These are phyloP conservation scores for Venustoraphidia nigricollis DNA, from an alignment of 2,888 invertebrate genomes.

Conservation along the genomic window DNA sequence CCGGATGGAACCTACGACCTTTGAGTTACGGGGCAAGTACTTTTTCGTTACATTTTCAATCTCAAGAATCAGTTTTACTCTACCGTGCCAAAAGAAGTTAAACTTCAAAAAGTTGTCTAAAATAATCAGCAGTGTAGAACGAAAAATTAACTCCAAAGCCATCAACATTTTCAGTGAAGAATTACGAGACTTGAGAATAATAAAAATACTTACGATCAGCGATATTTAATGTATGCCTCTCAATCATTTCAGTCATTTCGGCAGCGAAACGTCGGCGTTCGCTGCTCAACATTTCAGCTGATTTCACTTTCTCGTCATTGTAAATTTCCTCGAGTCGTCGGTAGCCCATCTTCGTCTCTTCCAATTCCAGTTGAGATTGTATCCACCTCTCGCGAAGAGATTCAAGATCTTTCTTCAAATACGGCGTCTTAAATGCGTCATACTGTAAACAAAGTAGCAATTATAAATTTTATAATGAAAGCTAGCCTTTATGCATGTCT, in stretches of 20 bases:
- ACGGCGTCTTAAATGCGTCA: slow-evolving; percentile 42
- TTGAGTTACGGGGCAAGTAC: no score
- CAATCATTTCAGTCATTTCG: slow-evolving; percentile 20
- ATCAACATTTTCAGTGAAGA: no score
- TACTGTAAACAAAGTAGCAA: slow-evolving; percentile 28
- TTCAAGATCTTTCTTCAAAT: slow-evolving; percentile 31
- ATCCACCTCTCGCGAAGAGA: slow-evolving; percentile 30
- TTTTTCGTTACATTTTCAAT: no score
- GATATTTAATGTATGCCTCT: slow-evolving; percentile 19
- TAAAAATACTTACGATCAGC: slow-evolving; percentile 20
- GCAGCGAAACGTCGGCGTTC: slow-evolving; percentile 20
- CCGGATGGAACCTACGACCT: no score
- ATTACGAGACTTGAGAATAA: no score
- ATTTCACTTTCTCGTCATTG: slow-evolving; percentile 24
- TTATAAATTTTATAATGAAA: slow-evolving; percentile 3
- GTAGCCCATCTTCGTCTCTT: slow-evolving; percentile 26
- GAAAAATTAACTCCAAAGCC: no score
- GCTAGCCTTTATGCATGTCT: background rate
- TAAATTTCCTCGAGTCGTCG: slow-evolving; percentile 25
- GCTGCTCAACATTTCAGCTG: slow-evolving; percentile 23
- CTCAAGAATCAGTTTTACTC: no score
- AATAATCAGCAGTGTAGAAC: no score
- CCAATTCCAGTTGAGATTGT: slow-evolving; percentile 29
- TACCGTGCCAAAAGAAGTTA: no score
- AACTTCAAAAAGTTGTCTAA: no score